Percentiles rank a stretch among this genome's conserved stretches.
These are phyloP conservation scores for Caenorhabditis imperialis DNA, from an alignment of 2,888 invertebrate species.

Conservation along the genomic window DNA sequence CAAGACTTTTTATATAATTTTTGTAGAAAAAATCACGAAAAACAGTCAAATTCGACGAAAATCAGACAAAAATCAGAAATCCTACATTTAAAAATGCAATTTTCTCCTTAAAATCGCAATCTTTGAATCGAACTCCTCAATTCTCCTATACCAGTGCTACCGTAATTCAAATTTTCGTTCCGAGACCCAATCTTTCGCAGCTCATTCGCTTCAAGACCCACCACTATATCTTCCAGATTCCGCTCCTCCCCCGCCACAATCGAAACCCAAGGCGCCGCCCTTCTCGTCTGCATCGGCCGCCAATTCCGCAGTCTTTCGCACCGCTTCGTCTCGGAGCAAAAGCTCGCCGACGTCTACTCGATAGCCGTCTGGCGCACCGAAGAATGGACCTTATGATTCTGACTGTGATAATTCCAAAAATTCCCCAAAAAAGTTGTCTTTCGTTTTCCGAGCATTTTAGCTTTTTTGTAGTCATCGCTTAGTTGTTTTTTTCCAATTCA, in stretches of 20 bases:
- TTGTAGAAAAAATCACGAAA: too few relatives aligned
- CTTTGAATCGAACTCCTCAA: too few relatives aligned
- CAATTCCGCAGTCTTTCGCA: constrained; percentile 60
- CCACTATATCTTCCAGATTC: constrained; percentile 19
- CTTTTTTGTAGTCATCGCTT: too few relatives aligned
- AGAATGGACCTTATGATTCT: constrained; percentile 54
- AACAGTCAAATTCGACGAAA: not conserved
- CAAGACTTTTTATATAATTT: too few relatives aligned
- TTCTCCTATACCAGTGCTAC: too few relatives aligned
- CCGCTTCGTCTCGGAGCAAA: constrained; percentile 60
- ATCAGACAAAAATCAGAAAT: not conserved
- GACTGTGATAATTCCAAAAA: not conserved
- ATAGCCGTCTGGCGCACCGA: constrained; percentile 62
- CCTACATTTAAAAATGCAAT: not conserved
- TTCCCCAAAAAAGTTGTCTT: too few relatives aligned
- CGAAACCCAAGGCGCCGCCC: constrained; percentile 35
- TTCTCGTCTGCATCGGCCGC: constrained; percentile 45
- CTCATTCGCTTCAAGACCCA: too few relatives aligned
- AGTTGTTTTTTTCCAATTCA: too few relatives aligned
- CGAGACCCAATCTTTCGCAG: too few relatives aligned
- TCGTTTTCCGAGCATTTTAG: too few relatives aligned
- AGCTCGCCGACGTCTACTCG: constrained; percentile 49
- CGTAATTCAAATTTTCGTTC: too few relatives aligned
- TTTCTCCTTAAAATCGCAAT: not conserved
- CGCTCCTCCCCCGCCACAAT: constrained; percentile 36